Base-by-base conservation (phyloP, 2,888 invertebrate genomes). In the Cheilosia vernalis region DNA sequence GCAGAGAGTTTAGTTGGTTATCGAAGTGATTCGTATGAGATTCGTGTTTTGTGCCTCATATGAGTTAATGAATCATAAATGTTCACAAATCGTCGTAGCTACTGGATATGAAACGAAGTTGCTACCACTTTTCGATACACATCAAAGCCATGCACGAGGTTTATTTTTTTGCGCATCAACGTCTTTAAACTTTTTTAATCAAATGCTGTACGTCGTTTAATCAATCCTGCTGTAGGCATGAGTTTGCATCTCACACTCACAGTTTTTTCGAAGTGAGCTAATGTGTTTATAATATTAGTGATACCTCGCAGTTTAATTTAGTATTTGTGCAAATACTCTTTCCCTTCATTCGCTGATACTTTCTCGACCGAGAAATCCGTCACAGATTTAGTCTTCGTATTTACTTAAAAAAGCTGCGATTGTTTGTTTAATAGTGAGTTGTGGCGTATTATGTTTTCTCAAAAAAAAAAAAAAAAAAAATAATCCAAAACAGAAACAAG, bases 31-130 rank as follows among this genome's bases (percentile, higher is more conserved):
- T 56, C 60, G 42, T 47, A 27, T 56, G 72, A 72, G 72, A 60
- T 70, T 78, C 72, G 58, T 79, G 67, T 84, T 47, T 55, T 69
- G 42, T 84, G 67, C 63, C 67, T 63, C 49, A 73, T 69, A 73
- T 79, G 51, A 55, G 30, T 64, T 74, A 84, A 73, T 73, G 72
- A 60, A 72, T 73, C 66, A 72, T 82, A 72, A 78, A 47, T 17
- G 64, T 17, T 15, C 67, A 67, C n/a, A 61, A 37, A 9, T 63
- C 6, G 30, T 63, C 6, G 30, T 19, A 64, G 79, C 83, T 84
- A 79, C 83, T 56, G 83, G 73, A 64, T 44, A 74, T 72, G 13
- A 33, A 49, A 44, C 7, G 15, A 49, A 72, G 53, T 72, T 72
- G 55, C 13, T 27, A 10, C 37, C 27, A 73, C 47, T 79, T 73